A percentile compares a stretch with the other conserved stretches of the same genome.
phyloP scores from a whole-genome alignment of 2,797 vertebrate species.

The Pogonophryne albipinna region DNA sequence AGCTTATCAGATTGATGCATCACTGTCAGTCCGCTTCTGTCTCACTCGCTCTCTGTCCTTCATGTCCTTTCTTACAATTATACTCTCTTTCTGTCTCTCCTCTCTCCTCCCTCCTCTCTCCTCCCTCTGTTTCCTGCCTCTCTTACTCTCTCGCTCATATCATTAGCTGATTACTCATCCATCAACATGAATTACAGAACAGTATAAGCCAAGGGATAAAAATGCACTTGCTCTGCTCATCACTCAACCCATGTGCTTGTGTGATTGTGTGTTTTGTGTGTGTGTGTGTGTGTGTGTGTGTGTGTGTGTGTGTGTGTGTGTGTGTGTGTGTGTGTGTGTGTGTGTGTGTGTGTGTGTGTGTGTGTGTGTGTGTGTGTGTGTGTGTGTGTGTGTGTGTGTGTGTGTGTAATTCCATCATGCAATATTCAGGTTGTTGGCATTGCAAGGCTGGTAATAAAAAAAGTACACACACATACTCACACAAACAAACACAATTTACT shows the following conservation, averaged over 20 bases:
- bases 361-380: constrained; percentile 24
- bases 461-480: not conserved
- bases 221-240: constrained; percentile 42
- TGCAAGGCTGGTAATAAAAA: constrained; percentile 46
- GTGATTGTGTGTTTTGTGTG: not conserved
- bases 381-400: constrained; percentile 7
- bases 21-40: constrained; percentile 9
- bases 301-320: constrained; percentile 5
- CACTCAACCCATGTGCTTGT: constrained; percentile 23
- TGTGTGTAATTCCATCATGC: constrained; percentile 36
- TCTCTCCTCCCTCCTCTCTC: not conserved
- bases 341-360: not conserved
- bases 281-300: constrained; percentile 19
- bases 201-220: constrained; percentile 55
- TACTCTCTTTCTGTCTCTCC: not conserved
- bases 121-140: not conserved
- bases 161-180: constrained; percentile 72
- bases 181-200: constrained; percentile 66
- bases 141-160: constrained; percentile 20
- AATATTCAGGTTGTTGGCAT: constrained; percentile 62
- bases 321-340: constrained; percentile 8
- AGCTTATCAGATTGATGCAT: constrained; percentile 4
- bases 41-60: constrained; percentile 3
- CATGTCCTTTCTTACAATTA: not conserved
- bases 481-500: constrained; percentile 29